A percentile compares a stretch with the other conserved stretches of the same genome.
phyloP scores from a whole-genome alignment of 1,140 invertebrate species.

The Batillaria attramentaria region DNA sequence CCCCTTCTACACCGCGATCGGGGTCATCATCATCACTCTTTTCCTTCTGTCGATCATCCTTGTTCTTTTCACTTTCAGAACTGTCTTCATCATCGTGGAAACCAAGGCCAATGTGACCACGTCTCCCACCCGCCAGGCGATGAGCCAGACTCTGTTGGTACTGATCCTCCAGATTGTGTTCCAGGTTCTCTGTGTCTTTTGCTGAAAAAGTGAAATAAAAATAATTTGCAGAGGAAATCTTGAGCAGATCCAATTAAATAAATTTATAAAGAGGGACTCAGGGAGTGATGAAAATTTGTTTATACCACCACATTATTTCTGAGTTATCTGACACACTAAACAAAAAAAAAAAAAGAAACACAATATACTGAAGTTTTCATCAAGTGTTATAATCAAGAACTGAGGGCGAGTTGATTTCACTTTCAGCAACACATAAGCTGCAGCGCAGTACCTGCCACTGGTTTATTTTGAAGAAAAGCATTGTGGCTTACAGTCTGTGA shows the following conservation, averaged over 20 bases:
- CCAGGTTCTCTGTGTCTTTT: conserved; percentile 50
- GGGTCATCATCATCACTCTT: conserved; percentile 47
- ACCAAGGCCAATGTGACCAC: conserved; percentile 63
- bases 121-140: conserved; percentile 54
- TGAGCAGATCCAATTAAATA: background rate
- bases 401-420: no score
- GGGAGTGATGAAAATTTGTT: background rate
- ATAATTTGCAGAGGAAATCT: conserved; percentile 11
- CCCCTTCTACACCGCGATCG: conserved; percentile 36
- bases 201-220: conserved; percentile 45
- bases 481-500: no score
- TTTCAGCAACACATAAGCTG: no score
- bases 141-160: conserved; percentile 65
- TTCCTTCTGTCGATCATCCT: conserved; percentile 37
- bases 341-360: no score
- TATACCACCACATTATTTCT: no score
- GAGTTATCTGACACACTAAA: no score
- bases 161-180: conserved; percentile 63
- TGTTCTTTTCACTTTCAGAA: conserved; percentile 29
- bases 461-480: no score
- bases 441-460: no score
- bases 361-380: no score
- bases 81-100: conserved; percentile 57
- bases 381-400: no score
- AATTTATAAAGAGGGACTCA: background rate